Percentiles rank a stretch among this genome's conserved stretches.
These are phyloP conservation scores for Antheraea yamamai DNA, from an alignment of 2,888 invertebrate genomes.

Conservation along the genomic window DNA sequence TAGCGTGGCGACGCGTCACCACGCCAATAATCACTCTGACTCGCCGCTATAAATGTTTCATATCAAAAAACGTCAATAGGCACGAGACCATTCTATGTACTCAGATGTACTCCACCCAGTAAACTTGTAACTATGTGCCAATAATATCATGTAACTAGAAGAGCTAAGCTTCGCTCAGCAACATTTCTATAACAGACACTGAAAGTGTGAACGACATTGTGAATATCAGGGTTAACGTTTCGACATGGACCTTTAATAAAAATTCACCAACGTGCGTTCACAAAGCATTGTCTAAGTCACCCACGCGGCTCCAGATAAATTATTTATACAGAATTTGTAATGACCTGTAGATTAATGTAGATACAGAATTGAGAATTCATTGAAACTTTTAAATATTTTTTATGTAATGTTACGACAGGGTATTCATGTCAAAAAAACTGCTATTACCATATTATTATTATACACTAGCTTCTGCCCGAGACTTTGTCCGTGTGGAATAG, in stretches of 20 bases:
- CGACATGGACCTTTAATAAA: slow-evolving; percentile 50
- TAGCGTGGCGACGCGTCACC: no score
- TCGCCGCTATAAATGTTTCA: no score
- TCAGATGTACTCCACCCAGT: background rate
- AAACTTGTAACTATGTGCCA: background rate
- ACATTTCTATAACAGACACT: background rate
- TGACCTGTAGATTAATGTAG: slow-evolving; percentile 55
- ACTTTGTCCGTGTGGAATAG: no score
- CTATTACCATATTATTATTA: no score
- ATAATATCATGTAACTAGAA: background rate
- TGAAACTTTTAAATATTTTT: background rate
- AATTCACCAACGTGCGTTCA: slow-evolving; percentile 58
- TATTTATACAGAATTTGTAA: slow-evolving; percentile 80
- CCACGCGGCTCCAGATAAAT: slow-evolving; percentile 78
- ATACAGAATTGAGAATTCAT: slow-evolving; percentile 30
- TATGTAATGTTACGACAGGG: no score
- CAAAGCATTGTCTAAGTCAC: slow-evolving; percentile 68
- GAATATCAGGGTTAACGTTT: slow-evolving; percentile 17
- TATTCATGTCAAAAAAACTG: no score
- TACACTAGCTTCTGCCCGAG: no score
- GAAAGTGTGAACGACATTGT: slow-evolving; percentile 2
- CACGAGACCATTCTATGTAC: background rate
- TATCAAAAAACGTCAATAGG: no score
- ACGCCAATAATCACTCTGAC: no score
- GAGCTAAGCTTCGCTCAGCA: background rate